A percentile compares a stretch with the other conserved stretches of the same genome.
Conservation (phyloP, 2,113 vertebrate genomes). For the Nymphicus hollandicus region DNA sequence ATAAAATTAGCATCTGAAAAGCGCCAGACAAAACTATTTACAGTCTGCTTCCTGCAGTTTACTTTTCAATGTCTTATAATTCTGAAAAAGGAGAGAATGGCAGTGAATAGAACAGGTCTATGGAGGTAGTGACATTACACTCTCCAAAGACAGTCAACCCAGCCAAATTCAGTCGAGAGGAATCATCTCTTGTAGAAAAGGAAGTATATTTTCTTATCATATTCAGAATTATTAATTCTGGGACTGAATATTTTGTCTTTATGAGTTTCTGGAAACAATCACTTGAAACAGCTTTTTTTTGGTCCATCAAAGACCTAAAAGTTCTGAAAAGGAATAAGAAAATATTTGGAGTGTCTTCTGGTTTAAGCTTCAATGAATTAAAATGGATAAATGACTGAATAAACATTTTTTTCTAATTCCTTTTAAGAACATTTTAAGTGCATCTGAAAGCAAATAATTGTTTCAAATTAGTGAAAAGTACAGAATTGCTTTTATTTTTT, state of each 20-base stretch:
- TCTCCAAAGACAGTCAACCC: neutral
- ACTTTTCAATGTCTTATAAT: neutral
- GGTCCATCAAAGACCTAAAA: neutral
- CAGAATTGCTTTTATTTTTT: neutral
- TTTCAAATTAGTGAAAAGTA: neutral
- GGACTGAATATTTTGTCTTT: neutral
- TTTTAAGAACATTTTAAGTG: neutral
- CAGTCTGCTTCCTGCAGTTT: neutral
- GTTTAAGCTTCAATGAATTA: neutral
- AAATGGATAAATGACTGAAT: neutral
- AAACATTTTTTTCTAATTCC: neutral
- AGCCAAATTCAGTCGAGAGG: neutral
- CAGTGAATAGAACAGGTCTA: neutral
- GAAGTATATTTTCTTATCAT: neutral
- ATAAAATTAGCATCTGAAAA: neutral
- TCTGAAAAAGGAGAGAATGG: neutral
- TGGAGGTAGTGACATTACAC: neutral
- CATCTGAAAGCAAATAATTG: neutral
- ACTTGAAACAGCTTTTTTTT: neutral
- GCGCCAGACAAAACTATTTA: neutral
- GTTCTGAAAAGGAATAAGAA: neutral
- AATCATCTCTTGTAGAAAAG: neutral
- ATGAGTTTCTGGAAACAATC: neutral
- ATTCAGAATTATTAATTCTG: neutral
- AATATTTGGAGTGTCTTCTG: neutral